Conservation (phyloP, 1,140 invertebrate genomes). For the Lepidurus packardi region DNA sequence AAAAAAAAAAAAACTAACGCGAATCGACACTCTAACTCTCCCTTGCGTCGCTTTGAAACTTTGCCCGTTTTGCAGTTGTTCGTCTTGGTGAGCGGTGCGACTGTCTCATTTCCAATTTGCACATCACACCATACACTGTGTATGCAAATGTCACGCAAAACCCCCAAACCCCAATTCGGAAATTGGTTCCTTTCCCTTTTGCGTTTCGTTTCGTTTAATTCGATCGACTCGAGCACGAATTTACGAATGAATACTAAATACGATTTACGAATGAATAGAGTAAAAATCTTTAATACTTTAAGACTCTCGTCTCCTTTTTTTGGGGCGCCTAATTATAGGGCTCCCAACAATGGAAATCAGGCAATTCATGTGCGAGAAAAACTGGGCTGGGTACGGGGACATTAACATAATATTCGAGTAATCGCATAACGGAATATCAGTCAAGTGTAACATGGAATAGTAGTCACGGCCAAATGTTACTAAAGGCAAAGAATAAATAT, state of each 20-base stretch:
- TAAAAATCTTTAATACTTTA: background rate
- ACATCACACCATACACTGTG: background rate
- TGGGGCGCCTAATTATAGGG: background rate
- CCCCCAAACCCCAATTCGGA: background rate
- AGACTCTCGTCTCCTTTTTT: background rate
- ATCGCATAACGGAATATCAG: no score
- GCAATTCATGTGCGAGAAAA: background rate
- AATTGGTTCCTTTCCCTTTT: background rate
- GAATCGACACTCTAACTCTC: background rate
- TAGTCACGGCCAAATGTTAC: no score
- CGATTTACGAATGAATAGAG: background rate
- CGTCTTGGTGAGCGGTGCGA: background rate
- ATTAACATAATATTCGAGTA: background rate
- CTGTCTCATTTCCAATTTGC: background rate
- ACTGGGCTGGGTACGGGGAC: background rate
- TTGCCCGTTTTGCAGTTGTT: background rate
- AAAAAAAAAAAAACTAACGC: background rate
- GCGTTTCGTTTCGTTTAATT: background rate
- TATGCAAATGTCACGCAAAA: slow-evolving; percentile 15
- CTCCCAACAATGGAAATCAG: background rate
- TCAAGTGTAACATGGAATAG: no score
- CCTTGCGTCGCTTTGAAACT: slow-evolving; percentile 17
- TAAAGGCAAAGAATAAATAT: no score
- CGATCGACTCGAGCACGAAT: background rate
- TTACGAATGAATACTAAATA: background rate